Percentiles rank a stretch among this genome's conserved stretches.
Conservation (phyloP, 2,888 invertebrate genomes). For the Mongoloraphidia duomilia region DNA sequence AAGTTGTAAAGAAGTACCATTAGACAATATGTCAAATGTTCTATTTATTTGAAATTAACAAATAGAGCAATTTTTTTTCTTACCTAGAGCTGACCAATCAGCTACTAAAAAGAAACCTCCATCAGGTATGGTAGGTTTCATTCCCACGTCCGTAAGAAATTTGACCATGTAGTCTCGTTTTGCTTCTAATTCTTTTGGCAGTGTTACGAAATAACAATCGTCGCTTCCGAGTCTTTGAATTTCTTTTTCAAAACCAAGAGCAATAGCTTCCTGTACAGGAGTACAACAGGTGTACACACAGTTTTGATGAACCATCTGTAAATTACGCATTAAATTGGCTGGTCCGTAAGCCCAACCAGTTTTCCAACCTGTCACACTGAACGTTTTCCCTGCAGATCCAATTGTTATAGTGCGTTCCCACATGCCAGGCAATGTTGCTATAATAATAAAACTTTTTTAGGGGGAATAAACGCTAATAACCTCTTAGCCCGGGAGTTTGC, state of each 20-base stretch:
- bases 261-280: constrained; percentile 85
- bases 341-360: constrained; percentile 95
- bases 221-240: constrained; percentile 48
- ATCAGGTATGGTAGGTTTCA: constrained; percentile 85
- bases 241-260: constrained; percentile 78
- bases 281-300: constrained; percentile 84
- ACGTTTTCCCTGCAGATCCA: constrained; percentile 95
- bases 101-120: constrained; percentile 97
- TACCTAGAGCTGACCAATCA: constrained; percentile 70
- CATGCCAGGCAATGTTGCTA: constrained; percentile 87
- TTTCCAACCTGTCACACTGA: constrained; percentile 96
- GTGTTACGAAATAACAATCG: constrained; percentile 69
- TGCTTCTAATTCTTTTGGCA: constrained; percentile 56
- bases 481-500: too few relatives aligned
- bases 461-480: too few relatives aligned
- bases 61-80: constrained; percentile 13
- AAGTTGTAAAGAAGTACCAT: too few relatives aligned
- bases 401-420: constrained; percentile 95
- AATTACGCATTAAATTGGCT: constrained; percentile 56
- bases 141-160: constrained; percentile 61
- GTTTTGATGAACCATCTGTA: constrained; percentile 88
- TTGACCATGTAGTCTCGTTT: constrained; percentile 72
- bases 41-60: background rate
- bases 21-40: too few relatives aligned
- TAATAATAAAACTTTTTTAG: constrained; percentile 5